Percentiles rank a stretch among this genome's conserved stretches.
These are phyloP conservation scores for Xanthorhoe designata DNA, from an alignment of 2,888 invertebrate species.

Conservation along the genomic window DNA sequence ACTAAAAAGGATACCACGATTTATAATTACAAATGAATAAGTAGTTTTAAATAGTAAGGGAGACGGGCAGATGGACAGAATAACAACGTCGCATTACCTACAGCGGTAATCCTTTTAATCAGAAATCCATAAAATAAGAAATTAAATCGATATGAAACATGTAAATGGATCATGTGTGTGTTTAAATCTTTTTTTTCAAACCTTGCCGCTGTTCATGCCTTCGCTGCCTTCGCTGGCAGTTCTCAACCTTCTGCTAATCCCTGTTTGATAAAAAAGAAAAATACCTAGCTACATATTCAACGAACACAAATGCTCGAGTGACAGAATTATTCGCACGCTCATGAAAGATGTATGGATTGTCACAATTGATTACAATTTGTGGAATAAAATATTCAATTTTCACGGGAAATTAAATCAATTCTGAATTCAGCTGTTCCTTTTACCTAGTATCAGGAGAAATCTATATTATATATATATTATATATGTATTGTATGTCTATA, in stretches of 20 bases:
- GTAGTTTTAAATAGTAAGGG: too few species aligned
- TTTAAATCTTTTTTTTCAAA: neutral
- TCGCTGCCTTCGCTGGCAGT: too few species aligned
- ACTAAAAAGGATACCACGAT: too few species aligned
- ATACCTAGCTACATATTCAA: too few species aligned
- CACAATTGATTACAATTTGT: conserved; percentile 22
- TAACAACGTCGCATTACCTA: too few species aligned
- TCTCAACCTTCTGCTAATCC: neutral
- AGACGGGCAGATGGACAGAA: too few species aligned
- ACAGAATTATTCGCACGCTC: conserved; percentile 26
- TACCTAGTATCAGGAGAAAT: neutral
- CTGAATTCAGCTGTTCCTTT: conserved; percentile 1
- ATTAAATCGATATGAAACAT: neutral
- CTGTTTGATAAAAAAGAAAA: conserved; percentile 20
- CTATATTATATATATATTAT: too few species aligned
- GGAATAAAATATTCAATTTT: conserved; percentile 18
- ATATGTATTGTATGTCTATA: too few species aligned
- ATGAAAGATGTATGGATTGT: conserved; percentile 33
- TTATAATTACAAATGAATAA: too few species aligned
- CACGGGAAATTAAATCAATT: conserved; percentile 10
- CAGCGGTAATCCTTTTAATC: too few species aligned
- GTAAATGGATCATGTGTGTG: neutral
- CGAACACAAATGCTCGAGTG: conserved; percentile 9
- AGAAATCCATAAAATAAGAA: too few species aligned
- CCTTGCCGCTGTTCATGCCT: too few species aligned